Percentiles rank a stretch among this genome's conserved stretches.
Conservation (phyloP, 2,888 invertebrate species). For the Sericinus montela region DNA sequence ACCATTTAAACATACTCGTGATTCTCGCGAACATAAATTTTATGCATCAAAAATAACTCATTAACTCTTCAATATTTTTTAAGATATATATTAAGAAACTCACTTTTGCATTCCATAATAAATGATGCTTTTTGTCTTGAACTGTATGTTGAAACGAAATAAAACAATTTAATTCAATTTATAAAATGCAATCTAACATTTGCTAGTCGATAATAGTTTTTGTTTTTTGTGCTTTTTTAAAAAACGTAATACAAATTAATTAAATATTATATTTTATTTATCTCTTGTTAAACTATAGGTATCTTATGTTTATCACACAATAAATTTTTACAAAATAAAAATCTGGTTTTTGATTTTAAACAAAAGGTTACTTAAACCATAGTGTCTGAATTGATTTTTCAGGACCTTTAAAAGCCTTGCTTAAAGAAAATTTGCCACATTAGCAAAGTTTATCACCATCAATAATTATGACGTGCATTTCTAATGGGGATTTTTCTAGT, state of each 20-base stretch:
- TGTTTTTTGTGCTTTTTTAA: too few species aligned
- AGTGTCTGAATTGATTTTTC: too few species aligned
- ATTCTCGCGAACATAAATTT: slow-evolving; percentile 91
- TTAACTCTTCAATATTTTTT: slow-evolving; percentile 21
- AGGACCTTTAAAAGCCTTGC: too few species aligned
- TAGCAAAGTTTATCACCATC: too few species aligned
- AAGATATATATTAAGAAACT: slow-evolving; percentile 18
- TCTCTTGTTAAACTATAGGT: slow-evolving; percentile 26
- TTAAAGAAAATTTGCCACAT: too few species aligned
- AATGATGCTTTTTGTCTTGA: slow-evolving; percentile 34
- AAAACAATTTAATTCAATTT: slow-evolving; percentile 33
- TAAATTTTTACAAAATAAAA: slow-evolving; percentile 48
- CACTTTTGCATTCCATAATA: slow-evolving; percentile 43
- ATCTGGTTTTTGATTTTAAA: too few species aligned
- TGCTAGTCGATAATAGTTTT: slow-evolving; percentile 51
- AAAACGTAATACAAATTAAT: slow-evolving; percentile 39
- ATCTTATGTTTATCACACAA: slow-evolving; percentile 67
- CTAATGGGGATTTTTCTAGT: too few species aligned
- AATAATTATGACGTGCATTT: too few species aligned
- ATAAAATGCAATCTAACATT: slow-evolving; percentile 49
- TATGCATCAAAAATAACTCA: slow-evolving; percentile 84
- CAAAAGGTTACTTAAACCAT: too few species aligned
- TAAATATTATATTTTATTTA: slow-evolving; percentile 32
- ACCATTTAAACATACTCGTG: slow-evolving; percentile 90
- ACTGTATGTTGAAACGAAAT: slow-evolving; percentile 25